Conservation (phyloP, 1,140 invertebrate genomes). For the Aphaenogaster rudis region DNA sequence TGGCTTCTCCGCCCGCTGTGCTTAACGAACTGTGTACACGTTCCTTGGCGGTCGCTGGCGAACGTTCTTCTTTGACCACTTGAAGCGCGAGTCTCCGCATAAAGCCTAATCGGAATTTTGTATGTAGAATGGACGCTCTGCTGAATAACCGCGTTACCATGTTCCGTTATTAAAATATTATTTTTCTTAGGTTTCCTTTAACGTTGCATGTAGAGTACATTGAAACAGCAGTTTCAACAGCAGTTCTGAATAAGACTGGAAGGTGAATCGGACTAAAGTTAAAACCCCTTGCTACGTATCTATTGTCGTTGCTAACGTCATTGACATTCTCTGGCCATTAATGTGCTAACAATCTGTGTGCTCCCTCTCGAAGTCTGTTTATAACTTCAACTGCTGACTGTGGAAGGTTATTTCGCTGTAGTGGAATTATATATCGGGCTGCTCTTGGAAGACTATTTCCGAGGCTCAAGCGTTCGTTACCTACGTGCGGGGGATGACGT, state of each 20-base stretch:
- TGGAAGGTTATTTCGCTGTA: conserved; percentile 77
- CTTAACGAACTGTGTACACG: conserved; percentile 45
- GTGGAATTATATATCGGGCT: conserved; percentile 79
- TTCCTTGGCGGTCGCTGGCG: not conserved
- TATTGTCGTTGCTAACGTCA: conserved; percentile 37
- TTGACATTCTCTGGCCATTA: conserved; percentile 47
- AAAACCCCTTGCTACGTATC: conserved; percentile 26
- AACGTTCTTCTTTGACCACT: conserved; percentile 14
- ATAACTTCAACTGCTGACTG: conserved; percentile 79
- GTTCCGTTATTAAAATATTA: not conserved
- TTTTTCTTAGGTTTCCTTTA: not conserved
- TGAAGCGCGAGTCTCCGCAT: not conserved
- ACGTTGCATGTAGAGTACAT: not conserved
- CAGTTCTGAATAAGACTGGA: not conserved
- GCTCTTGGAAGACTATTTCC: conserved; percentile 66
- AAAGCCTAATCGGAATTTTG: not conserved
- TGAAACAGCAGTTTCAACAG: not conserved
- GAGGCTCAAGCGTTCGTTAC: conserved; percentile 71
- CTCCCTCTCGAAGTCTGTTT: conserved; percentile 71
- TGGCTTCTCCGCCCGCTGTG: not conserved
- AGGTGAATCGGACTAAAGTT: not conserved
- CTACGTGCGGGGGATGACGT: conserved; percentile 53
- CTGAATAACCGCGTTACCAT: not conserved
- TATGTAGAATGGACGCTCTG: not conserved
- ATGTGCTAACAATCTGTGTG: conserved; percentile 39